Base-by-base conservation (phyloP, 2,797 vertebrate genomes). In the Danio jaintianensis region DNA sequence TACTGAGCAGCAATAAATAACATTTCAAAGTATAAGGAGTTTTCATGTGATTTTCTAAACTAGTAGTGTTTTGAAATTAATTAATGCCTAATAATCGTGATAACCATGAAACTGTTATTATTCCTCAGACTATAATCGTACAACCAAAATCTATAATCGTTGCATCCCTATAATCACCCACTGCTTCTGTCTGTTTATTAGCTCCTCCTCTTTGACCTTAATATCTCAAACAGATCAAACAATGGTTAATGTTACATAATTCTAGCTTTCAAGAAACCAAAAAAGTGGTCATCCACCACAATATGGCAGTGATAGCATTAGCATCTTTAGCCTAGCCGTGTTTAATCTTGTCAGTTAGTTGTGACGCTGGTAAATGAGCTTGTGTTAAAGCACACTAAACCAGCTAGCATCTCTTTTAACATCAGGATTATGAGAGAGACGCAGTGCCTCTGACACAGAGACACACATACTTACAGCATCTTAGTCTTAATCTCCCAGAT, bases 401-500 rank as follows among this genome's bases (percentile, higher is more conserved):
- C 59, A 38, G 29, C 69, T 74, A 73, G 70, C 62, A 36, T 78
- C 67, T 82, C 53, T 82, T n/a, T 74, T 74, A 82, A 16, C 62
- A 71, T 71, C 36, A 67, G 75, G 75, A 82, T 79, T 82, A 82
- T 18, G 22, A 13, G 13, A 68, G 69, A 78, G 36, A 42, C 53
- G 18, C 75, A 42, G 75, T 58, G 62, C 62, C 45, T 62, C 66
- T 63, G 58, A 70, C 75, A 71, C 47, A 78, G 62, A 78, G 69
- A 78, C 69, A 56, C 62, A 67, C 81, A 81, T 69, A 81, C 72
- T 81, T 81, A 81, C 64, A 81, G 55, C 64, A 81, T 76, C 73
- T 81, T 81, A 76, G 55, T 81, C 66, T 61, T 75, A 81, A 81
- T 81, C 79, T 70, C 38, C 47, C 22, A 69, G 79, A 81, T 81